Evolutionary conservation across 2,113 vertebrate genomes (phyloP).

Genomic region (Rhagologus leucostigma): DNA sequence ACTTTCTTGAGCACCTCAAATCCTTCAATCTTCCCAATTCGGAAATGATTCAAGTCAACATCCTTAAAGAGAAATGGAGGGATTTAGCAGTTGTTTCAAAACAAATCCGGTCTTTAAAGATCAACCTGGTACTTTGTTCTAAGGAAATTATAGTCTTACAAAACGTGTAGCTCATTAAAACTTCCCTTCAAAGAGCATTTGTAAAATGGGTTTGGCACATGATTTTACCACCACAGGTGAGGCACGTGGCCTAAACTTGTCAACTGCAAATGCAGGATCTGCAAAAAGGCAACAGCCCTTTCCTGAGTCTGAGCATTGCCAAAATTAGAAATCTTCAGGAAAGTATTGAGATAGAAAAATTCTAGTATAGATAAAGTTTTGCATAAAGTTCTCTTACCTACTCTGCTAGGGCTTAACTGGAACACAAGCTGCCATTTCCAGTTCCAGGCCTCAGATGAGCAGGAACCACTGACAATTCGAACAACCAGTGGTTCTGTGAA

Average conservation of each 20-base stretch:
- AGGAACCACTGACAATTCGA: neutral
- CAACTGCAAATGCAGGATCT: neutral
- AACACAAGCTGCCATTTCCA: neutral
- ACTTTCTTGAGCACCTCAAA: slow-evolving; percentile 93
- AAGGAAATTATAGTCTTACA: neutral
- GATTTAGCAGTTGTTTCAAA: neutral
- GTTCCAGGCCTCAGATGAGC: neutral
- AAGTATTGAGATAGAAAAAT: neutral
- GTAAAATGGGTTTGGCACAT: neutral
- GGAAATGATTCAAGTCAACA: slow-evolving; percentile 94
- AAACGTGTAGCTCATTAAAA: neutral
- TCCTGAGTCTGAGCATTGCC: neutral
- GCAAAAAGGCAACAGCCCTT: neutral
- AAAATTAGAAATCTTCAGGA: neutral
- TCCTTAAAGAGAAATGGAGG: slow-evolving; percentile 76
- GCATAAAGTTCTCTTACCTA: neutral
- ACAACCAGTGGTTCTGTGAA: neutral
- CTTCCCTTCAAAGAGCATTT: neutral
- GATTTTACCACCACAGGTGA: neutral
- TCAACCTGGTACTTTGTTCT: neutral
- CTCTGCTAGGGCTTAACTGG: neutral
- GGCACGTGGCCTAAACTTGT: accelerated
- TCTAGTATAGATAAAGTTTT: neutral
- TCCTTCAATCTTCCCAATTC: slow-evolving; percentile 96
- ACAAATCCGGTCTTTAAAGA: neutral